phyloP scores from a whole-genome alignment of 2,888 invertebrate species.

The Bruchidius siliquastri region DNA sequence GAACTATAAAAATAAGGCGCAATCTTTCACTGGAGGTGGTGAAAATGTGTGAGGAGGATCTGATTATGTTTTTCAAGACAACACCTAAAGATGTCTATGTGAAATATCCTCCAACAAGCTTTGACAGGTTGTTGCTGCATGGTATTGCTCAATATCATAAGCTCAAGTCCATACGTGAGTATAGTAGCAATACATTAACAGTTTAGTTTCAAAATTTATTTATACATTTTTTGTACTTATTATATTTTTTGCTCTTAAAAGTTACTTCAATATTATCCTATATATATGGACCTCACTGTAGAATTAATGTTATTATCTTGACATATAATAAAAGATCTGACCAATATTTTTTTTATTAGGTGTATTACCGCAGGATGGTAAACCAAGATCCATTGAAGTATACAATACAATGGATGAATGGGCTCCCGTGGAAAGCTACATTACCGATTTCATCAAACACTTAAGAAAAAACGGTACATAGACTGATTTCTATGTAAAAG shows the following conservation, averaged over 20 bases:
- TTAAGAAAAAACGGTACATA: not conserved
- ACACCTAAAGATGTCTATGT: slow-evolving; percentile 30
- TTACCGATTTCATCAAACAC: not conserved
- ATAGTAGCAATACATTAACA: not conserved
- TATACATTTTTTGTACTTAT: too few species aligned
- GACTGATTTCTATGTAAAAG: not conserved
- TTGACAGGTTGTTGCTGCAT: slow-evolving; percentile 38
- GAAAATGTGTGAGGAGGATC: slow-evolving; percentile 30
- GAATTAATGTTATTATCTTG: too few species aligned
- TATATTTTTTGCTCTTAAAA: too few species aligned
- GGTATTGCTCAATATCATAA: slow-evolving; percentile 41
- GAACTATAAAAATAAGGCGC: slow-evolving; percentile 35
- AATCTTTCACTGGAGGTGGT: slow-evolving; percentile 33
- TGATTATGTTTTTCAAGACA: slow-evolving; percentile 32
- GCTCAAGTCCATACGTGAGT: slow-evolving; percentile 36
- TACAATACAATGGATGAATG: not conserved
- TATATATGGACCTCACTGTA: not conserved
- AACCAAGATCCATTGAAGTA: not conserved
- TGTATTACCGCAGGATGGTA: not conserved
- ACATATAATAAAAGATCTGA: too few species aligned
- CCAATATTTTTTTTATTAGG: not conserved
- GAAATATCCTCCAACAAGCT: slow-evolving; percentile 32
- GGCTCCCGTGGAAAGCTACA: not conserved
- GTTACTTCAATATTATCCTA: too few species aligned
- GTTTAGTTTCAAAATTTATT: too few species aligned